Base-by-base conservation (phyloP, 1,140 invertebrate species). In the Vollenhovia emeryi region DNA sequence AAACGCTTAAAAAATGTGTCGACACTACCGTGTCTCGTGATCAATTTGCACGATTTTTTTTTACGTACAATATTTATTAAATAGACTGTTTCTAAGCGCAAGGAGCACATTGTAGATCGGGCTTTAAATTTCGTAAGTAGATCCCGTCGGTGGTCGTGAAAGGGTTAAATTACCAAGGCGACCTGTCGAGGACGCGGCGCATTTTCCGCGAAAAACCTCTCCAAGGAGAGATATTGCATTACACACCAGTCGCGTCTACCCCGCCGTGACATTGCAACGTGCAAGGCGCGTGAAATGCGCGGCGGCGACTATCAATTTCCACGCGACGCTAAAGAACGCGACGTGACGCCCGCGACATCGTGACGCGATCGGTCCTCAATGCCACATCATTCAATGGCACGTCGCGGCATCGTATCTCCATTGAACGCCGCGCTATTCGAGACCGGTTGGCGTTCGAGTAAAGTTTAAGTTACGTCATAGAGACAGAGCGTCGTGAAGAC, bases 401-500 rank as follows among this genome's bases (percentile, higher is more conserved):
- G 73, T 62, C 55, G 74, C 18, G 18, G n/a, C 69, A 33, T 78
- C 59, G 59, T 66, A 66, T 66, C 59, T 50, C 18, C n/a, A 78
- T 64, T 78, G 45, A 64, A 48, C n/a, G 13, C 15, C 27, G 11
- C 8, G 50, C 43, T 50, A 13, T 24, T 27, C 21, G n/a, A 13
- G n/a, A 21, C 27, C 33, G 33, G 75, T 27, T 68, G n/a, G n/a
- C n/a, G n/a, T n/a, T n/a, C n/a, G 45, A 40, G 62, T 64, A 43
- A 45, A 48, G 27, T 64, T 66, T 40, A n/a, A 75, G 21, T 68
- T 79, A 52, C 45, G 30, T 79, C 45, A 79, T 8, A 24, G 57
- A 24, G 30, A 62, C 40, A 33, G 43, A 18, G 21, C 33, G 24
- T 11, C 18, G n/a, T 18, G 45, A 68, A 43, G 62, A 52, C 30